Percentiles rank a stretch among this genome's conserved stretches.
These are phyloP conservation scores for Acronicta psi DNA, from an alignment of 2,888 invertebrate genomes.

Conservation along the genomic window DNA sequence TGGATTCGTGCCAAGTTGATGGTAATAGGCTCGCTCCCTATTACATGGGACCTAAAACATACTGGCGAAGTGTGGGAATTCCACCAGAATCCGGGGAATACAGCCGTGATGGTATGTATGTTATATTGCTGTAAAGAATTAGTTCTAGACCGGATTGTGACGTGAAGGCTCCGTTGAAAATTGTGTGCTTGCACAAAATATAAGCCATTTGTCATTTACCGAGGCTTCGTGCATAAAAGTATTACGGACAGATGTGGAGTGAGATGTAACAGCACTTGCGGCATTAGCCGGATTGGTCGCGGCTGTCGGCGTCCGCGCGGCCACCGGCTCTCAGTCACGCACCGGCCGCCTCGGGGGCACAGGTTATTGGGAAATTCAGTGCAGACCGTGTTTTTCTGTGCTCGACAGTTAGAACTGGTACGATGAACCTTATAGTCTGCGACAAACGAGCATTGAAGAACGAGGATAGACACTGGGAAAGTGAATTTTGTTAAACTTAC, in stretches of 20 bases:
- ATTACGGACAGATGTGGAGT: constrained; percentile 49
- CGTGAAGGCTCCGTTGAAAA: no score
- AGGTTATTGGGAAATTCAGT: constrained; percentile 52
- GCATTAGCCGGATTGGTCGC: constrained; percentile 61
- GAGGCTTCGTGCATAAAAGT: constrained; percentile 42
- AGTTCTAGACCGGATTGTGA: no score
- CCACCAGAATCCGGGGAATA: no score
- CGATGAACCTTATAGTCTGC: constrained; percentile 33
- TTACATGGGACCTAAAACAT: no score
- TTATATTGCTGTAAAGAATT: no score
- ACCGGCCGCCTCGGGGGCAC: constrained; percentile 39
- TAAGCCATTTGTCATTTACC: constrained; percentile 16
- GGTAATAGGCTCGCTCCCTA: no score
- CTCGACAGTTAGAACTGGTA: constrained; percentile 42
- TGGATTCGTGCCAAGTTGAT: no score
- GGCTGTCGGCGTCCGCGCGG: constrained; percentile 35
- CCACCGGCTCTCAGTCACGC: constrained; percentile 56
- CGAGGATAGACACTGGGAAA: neutral
- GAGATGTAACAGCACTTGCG: constrained; percentile 45
- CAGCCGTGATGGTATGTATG: no score
- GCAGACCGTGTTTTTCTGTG: constrained; percentile 48
- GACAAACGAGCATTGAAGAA: neutral
- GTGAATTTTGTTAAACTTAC: constrained; percentile 1
- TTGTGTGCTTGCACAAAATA: neutral
- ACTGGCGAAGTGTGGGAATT: no score